phyloP scores from a whole-genome alignment of 2,113 vertebrate species.

The Sapajus apella region DNA sequence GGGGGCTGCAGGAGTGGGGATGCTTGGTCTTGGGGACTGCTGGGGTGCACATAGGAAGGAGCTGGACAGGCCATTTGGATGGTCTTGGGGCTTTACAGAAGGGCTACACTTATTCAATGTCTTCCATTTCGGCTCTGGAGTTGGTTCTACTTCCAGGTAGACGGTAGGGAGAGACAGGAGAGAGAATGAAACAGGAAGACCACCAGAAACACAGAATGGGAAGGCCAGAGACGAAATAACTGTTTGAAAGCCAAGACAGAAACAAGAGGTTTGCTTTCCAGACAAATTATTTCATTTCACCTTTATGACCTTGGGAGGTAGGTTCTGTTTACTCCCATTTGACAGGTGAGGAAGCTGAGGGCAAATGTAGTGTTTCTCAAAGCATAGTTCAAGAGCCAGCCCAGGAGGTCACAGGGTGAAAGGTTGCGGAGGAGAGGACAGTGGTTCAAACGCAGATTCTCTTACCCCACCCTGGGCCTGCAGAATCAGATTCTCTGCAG shows the following conservation, averaged over 20 bases:
- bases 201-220: not conserved
- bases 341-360: constrained; percentile 16
- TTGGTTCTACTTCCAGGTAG: not conserved
- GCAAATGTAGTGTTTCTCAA: not conserved
- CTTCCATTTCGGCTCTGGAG: not conserved
- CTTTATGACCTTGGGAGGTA: not conserved
- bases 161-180: not conserved
- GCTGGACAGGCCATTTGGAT: not conserved
- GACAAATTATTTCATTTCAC: not conserved
- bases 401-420: too few species aligned
- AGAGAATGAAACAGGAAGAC: not conserved
- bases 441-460: not conserved
- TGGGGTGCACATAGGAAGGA: not conserved
- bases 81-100: not conserved
- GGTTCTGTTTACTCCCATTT: not conserved
- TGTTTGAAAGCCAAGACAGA: not conserved
- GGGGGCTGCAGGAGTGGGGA: constrained; percentile 30
- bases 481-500: not conserved
- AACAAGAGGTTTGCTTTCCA: not conserved
- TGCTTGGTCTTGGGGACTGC: not conserved
- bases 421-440: not conserved
- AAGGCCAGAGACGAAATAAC: constrained; percentile 32
- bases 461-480: not conserved
- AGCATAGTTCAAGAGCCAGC: not conserved
- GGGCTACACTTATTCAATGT: not conserved